Evolutionary conservation across 2,797 vertebrate species (phyloP).

Genomic region (Scarus forsteni): DNA sequence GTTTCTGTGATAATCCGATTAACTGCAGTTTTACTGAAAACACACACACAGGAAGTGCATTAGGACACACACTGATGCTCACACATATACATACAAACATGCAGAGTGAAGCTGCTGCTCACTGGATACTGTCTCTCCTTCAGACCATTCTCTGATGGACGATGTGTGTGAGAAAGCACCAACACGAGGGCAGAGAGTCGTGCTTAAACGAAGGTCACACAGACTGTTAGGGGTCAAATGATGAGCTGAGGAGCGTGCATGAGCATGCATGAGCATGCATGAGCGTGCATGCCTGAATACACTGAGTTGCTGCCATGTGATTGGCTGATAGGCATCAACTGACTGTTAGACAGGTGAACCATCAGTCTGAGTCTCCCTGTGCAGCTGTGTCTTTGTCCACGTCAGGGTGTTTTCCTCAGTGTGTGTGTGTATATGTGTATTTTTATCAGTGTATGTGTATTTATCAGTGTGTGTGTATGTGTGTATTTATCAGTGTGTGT

Average conservation of each 20-base stretch:
- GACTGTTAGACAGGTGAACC: too few species aligned
- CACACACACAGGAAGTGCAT: not conserved
- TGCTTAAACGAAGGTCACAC: not conserved
- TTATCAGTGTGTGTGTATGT: not conserved
- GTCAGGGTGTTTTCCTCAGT: not conserved
- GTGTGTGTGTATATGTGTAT: not conserved
- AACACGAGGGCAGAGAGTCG: too few species aligned
- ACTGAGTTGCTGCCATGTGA: too few species aligned
- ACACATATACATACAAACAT: not conserved
- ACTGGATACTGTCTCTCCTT: too few species aligned
- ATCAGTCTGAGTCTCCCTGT: not conserved
- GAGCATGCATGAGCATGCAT: too few species aligned
- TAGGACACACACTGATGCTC: not conserved
- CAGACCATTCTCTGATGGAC: too few species aligned
- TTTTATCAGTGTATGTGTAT: not conserved
- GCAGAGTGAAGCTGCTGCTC: not conserved
- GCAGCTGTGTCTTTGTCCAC: not conserved
- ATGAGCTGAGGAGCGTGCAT: too few species aligned
- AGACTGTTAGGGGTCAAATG: too few species aligned
- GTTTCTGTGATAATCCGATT: not conserved
- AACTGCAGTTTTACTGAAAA: not conserved
- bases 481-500: not conserved
- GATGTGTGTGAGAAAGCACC: too few species aligned
- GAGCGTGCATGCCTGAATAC: too few species aligned
- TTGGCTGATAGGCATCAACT: too few species aligned